A percentile compares a stretch with the other conserved stretches of the same genome.
These are phyloP conservation scores for Arion vulgaris DNA, from an alignment of 1,140 invertebrate genomes.

Conservation along the genomic window DNA sequence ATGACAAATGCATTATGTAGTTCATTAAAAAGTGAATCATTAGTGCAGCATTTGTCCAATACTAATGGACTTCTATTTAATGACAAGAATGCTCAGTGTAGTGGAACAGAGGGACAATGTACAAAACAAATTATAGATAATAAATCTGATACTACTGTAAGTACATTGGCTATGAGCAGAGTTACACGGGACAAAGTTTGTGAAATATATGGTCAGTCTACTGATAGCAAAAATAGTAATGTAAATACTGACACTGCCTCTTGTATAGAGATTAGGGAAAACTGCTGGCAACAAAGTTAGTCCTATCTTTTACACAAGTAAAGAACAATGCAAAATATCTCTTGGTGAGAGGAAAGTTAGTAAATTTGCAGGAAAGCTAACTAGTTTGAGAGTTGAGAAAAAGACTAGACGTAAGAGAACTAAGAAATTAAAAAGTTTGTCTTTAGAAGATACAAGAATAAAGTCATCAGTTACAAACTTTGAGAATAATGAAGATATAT, in stretches of 20 bases:
- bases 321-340: not conserved
- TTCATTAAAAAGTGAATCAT: not conserved
- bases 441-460: not conserved
- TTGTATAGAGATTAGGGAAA: not conserved
- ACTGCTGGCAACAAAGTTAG: not conserved
- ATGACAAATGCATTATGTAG: conserved; percentile 1
- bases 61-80: not conserved
- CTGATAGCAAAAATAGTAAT: not conserved
- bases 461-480: not conserved
- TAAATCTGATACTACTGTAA: not conserved
- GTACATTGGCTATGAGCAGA: not conserved
- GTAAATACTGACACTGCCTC: not conserved
- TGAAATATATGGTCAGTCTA: not conserved
- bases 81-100: not conserved
- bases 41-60: not conserved
- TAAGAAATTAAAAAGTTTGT: not conserved
- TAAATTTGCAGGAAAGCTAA: not conserved
- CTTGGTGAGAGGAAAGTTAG: not conserved
- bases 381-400: not conserved
- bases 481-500: not conserved
- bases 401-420: not conserved
- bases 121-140: no score
- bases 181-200: not conserved
- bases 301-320: not conserved
- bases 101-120: not conserved